phyloP scores from a whole-genome alignment of 2,888 invertebrate genomes.

The Icerya purchasi region DNA sequence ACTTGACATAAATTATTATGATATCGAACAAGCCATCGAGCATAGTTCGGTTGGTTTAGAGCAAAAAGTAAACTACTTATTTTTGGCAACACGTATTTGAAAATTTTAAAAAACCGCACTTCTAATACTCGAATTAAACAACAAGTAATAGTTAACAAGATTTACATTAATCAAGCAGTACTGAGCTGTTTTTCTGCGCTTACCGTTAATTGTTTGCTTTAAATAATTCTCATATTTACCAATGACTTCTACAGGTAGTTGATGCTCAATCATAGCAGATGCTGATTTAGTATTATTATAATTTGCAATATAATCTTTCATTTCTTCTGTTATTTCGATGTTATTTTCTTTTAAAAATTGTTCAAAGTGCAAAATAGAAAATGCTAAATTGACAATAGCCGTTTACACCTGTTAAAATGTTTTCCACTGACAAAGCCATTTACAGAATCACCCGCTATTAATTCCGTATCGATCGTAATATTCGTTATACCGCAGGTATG shows the following conservation, averaged over 20 bases:
- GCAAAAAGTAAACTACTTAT: slow-evolving; percentile 15
- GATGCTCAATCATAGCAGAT: too few relatives aligned
- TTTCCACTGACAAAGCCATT: slow-evolving; percentile 15
- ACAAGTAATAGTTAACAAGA: slow-evolving; percentile 14
- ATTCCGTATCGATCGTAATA: slow-evolving; percentile 13
- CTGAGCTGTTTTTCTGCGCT: slow-evolving; percentile 22
- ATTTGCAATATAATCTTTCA: too few relatives aligned
- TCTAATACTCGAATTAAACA: slow-evolving; percentile 19
- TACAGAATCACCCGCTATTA: slow-evolving; percentile 20
- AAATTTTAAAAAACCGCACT: slow-evolving; percentile 19
- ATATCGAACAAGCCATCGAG: slow-evolving; percentile 13
- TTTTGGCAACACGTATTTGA: slow-evolving; percentile 17
- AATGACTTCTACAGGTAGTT: too few relatives aligned
- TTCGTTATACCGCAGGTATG: slow-evolving; percentile 15
- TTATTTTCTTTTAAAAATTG: slow-evolving; percentile 1
- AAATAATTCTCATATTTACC: not conserved
- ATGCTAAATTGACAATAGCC: slow-evolving; percentile 16
- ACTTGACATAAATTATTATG: slow-evolving; percentile 14
- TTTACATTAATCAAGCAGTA: slow-evolving; percentile 19
- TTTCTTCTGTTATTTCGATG: slow-evolving; percentile 1
- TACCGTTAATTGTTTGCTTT: slow-evolving; percentile 13
- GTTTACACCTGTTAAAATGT: slow-evolving; percentile 17
- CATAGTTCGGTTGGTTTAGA: slow-evolving; percentile 15
- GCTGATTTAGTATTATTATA: too few relatives aligned
- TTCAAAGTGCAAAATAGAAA: slow-evolving; percentile 15